Conservation (phyloP, 2,797 vertebrate species). For the Melanitta fusca region DNA sequence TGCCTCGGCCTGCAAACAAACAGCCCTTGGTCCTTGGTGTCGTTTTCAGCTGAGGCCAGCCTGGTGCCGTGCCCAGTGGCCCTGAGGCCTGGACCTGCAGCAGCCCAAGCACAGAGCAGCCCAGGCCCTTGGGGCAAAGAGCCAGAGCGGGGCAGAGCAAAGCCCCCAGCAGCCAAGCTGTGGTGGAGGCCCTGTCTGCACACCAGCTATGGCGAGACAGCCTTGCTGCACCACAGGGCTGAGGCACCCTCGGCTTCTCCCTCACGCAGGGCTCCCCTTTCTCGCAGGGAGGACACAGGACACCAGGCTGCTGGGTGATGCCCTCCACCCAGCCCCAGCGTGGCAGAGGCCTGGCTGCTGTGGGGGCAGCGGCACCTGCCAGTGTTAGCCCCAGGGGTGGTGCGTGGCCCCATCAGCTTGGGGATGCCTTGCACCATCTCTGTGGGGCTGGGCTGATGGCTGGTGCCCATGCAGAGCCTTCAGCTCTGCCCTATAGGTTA, state of each 20-base stretch:
- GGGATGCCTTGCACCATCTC: neutral
- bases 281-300: accelerated
- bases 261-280: neutral
- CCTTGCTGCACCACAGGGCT: neutral
- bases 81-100: neutral
- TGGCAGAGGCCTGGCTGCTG: neutral
- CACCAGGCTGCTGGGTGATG: neutral
- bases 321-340: neutral
- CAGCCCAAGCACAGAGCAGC: neutral
- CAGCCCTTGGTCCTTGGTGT: no score
- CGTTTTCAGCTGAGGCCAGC: neutral
- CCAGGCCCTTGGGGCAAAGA: neutral
- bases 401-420: no score
- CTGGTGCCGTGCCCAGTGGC: neutral
- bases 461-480: neutral
- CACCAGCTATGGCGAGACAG: neutral
- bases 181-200: neutral
- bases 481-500: accelerated
- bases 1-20: no score
- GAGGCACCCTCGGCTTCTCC: neutral
- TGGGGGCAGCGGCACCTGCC: no score
- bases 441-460: neutral
- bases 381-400: accelerated
- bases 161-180: neutral
- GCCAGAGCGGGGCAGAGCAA: neutral